phyloP scores from a whole-genome alignment of 2,888 invertebrate genomes.

The Polyommatus icarus region DNA sequence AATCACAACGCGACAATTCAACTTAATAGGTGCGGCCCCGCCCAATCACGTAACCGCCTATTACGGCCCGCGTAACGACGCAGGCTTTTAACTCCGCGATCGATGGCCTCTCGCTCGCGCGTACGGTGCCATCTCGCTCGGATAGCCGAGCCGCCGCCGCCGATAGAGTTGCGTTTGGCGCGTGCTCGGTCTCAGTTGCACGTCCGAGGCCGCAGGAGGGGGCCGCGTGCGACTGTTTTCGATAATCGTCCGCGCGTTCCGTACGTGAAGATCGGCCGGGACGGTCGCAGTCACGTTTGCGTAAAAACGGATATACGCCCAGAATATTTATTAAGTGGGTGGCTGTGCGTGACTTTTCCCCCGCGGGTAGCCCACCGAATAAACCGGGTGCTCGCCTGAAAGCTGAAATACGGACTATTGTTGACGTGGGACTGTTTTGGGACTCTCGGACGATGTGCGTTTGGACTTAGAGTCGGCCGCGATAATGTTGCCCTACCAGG shows the following conservation, averaged over 20 bases:
- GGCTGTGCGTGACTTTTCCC: slow-evolving; percentile 80
- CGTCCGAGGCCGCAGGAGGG: slow-evolving; percentile 77
- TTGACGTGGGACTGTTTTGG: slow-evolving; percentile 47
- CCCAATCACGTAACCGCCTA: slow-evolving; percentile 81
- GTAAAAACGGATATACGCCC: slow-evolving; percentile 82
- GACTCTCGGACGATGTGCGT: slow-evolving; percentile 17
- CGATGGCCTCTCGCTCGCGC: slow-evolving; percentile 55
- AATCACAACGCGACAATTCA: slow-evolving; percentile 79
- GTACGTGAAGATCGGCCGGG: slow-evolving; percentile 80
- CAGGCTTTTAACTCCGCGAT: slow-evolving; percentile 78
- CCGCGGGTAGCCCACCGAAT: slow-evolving; percentile 68
- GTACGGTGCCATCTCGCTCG: slow-evolving; percentile 60
- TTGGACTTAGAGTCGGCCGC: slow-evolving; percentile 42
- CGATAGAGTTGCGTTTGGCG: slow-evolving; percentile 78
- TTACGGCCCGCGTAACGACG: slow-evolving; percentile 79
- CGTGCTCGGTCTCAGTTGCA: slow-evolving; percentile 78
- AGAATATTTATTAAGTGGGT: slow-evolving; percentile 83
- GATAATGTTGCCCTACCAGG: slow-evolving; percentile 92
- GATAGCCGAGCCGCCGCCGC: slow-evolving; percentile 64
- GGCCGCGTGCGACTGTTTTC: slow-evolving; percentile 79
- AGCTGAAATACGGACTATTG: slow-evolving; percentile 47
- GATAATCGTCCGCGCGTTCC: slow-evolving; percentile 79
- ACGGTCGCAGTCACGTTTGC: slow-evolving; percentile 76
- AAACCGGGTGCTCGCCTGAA: slow-evolving; percentile 71
- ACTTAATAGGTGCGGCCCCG: slow-evolving; percentile 78